Evolutionary conservation across 2,888 invertebrate genomes (phyloP), one percentile per base, ranked within the genome.

Genomic region (Acheta domesticus): DNA sequence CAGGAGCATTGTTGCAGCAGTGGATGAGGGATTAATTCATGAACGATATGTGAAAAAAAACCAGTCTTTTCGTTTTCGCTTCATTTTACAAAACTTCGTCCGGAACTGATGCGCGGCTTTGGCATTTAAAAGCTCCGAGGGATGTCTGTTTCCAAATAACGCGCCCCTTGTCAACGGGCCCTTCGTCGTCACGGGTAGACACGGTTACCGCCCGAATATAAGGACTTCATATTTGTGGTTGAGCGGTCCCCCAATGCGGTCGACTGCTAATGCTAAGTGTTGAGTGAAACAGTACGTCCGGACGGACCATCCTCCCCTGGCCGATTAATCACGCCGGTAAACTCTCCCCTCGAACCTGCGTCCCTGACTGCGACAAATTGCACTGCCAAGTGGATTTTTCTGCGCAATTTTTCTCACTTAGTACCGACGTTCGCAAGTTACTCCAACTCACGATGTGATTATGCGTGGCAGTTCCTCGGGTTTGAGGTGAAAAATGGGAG

Each of bases 301-400:
- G 62, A 62, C 16, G 62, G 62, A 62, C 62, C 62, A n/a, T 62
- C 62, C 62, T 14, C 62, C 62, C 62, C 62, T 12, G 62, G 3
- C n/a, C 62, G 62, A 62, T 62, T 62, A 62, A 62, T 62, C 62
- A 62, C 62, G n/a, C n/a, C 62, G 62, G 62, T 62, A 62, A 62
- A 62, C 62, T 62, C n/a, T 62, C 16, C 62, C 62, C 62, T 62
- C 62, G 62, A 62, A 62, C 62, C 3, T 62, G n/a, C 62, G n/a
- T 36, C 62, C 62, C 16, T 14, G 62, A 62, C 62, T 62, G 62
- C 62, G 62, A 62, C 62, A 62, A 62, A 62, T 62, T 62, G 62
- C n/a, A 11, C 62, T n/a, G 62, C 62, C 62, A 62, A 62, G 62
- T 62, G 62, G 62, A 62, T 62, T 62, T 12, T 62, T 62, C 16